These are phyloP conservation scores for Mionectes olivaceus DNA, from an alignment of 2,797 vertebrate genomes.

Conservation along the genomic window DNA sequence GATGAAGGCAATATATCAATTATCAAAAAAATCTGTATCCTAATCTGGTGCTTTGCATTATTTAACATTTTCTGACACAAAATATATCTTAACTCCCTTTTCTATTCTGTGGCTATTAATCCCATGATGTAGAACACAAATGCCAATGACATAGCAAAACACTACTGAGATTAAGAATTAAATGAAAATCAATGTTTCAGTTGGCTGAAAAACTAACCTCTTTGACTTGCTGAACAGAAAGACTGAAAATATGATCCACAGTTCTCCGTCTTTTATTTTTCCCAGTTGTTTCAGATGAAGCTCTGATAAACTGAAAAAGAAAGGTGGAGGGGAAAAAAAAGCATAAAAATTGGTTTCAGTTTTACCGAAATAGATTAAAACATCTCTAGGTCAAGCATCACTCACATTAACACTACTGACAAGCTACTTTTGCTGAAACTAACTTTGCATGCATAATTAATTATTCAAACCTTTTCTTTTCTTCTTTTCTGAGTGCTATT, in stretches of 20 bases:
- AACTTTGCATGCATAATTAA: conserved; percentile 42
- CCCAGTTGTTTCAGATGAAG: not conserved
- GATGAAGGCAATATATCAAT: conserved; percentile 15
- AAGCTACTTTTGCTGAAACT: conserved; percentile 18
- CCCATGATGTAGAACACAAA: conserved; percentile 7
- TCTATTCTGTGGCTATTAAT: conserved; percentile 33
- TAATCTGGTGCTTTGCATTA: conserved; percentile 53
- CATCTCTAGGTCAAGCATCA: conserved; percentile 29
- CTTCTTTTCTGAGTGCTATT: not conserved
- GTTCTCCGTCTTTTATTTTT: not conserved
- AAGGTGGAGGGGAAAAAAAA: not conserved
- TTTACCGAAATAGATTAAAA: conserved; percentile 31
- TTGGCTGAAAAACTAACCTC: not conserved
- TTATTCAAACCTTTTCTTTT: not conserved
- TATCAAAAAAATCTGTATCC: conserved; percentile 58
- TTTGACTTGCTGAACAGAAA: not conserved
- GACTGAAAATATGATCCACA: not conserved
- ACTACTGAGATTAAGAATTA: conserved; percentile 42
- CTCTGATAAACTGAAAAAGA: not conserved
- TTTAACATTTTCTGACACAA: conserved; percentile 63
- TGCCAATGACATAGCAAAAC: conserved; percentile 41
- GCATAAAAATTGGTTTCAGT: not conserved
- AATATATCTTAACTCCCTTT: conserved; percentile 34
- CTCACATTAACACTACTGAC: conserved; percentile 13
- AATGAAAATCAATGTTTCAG: conserved; percentile 48